These are phyloP conservation scores for Vireo altiloquus DNA, from an alignment of 2,113 vertebrate genomes.

Conservation along the genomic window DNA sequence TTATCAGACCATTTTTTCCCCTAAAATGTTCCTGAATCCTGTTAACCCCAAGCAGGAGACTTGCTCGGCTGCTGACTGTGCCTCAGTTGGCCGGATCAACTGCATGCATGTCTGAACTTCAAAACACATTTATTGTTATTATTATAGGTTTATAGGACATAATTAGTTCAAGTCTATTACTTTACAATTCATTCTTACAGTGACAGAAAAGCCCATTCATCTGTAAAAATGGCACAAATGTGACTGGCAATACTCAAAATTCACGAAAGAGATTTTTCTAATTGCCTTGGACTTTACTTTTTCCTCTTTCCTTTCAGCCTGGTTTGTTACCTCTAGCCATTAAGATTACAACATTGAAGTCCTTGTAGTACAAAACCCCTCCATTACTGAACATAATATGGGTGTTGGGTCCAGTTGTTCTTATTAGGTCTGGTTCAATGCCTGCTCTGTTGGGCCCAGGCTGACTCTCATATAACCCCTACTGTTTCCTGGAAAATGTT, in stretches of 20 bases:
- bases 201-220: slow-evolving; percentile 7
- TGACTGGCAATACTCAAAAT: slow-evolving; percentile 1
- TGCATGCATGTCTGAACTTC: neutral
- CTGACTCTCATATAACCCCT: slow-evolving; percentile 28
- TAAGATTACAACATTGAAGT: slow-evolving; percentile 9
- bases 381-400: neutral
- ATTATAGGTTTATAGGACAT: slow-evolving; percentile 6
- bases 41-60: neutral
- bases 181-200: slow-evolving; percentile 15
- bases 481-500: slow-evolving; percentile 4
- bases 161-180: slow-evolving; percentile 50
- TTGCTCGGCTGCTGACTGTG: neutral
- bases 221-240: slow-evolving; percentile 2
- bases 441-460: neutral
- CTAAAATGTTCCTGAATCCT: neutral
- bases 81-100: neutral
- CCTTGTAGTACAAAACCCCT: neutral
- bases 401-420: slow-evolving; percentile 31
- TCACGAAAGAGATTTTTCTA: slow-evolving; percentile 7
- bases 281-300: neutral
- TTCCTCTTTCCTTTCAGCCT: neutral
- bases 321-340: slow-evolving; percentile 20
- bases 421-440: slow-evolving; percentile 36
- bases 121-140: slow-evolving; percentile 18
- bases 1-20: neutral